Conservation (phyloP, 2,113 vertebrate species). For the Cyanistes caeruleus region DNA sequence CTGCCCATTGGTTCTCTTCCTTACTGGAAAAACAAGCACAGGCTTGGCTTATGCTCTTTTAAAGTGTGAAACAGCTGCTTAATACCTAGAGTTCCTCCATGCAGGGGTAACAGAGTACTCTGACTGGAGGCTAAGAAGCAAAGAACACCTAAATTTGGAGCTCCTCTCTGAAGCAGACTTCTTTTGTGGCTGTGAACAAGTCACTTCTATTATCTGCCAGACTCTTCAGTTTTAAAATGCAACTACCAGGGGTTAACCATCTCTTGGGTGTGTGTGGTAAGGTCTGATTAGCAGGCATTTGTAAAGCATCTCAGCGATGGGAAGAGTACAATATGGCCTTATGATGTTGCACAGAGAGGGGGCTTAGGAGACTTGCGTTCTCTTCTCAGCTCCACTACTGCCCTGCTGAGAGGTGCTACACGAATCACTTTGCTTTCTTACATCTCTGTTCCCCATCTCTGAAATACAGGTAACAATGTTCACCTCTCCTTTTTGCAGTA, state of each 20-base stretch:
- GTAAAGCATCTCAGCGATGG: neutral
- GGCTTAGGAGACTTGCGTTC: neutral
- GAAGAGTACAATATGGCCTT: conserved; percentile 9
- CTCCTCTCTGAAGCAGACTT: conserved; percentile 8
- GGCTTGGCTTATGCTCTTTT: neutral
- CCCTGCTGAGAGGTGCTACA: conserved; percentile 7
- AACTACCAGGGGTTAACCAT: neutral
- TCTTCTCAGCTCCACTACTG: conserved; percentile 1
- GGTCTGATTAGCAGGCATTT: conserved; percentile 37
- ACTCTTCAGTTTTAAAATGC: conserved; percentile 5
- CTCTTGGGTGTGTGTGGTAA: neutral
- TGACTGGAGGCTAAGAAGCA: neutral
- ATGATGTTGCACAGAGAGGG: conserved; percentile 1
- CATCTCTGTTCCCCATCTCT: conserved; percentile 27
- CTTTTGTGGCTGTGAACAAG: conserved; percentile 17
- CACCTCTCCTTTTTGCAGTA: conserved; percentile 10
- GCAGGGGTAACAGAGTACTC: neutral
- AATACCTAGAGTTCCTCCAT: neutral
- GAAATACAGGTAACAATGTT: conserved; percentile 26
- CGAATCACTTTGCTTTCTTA: neutral
- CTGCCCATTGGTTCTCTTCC: neutral
- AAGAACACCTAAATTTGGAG: conserved; percentile 3
- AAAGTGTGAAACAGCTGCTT: neutral
- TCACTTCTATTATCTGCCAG: conserved; percentile 16
- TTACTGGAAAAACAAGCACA: neutral